A percentile compares a stretch with the other conserved stretches of the same genome.
Conservation (phyloP, 2,113 vertebrate species). For the Eptatretus burgeri region DNA sequence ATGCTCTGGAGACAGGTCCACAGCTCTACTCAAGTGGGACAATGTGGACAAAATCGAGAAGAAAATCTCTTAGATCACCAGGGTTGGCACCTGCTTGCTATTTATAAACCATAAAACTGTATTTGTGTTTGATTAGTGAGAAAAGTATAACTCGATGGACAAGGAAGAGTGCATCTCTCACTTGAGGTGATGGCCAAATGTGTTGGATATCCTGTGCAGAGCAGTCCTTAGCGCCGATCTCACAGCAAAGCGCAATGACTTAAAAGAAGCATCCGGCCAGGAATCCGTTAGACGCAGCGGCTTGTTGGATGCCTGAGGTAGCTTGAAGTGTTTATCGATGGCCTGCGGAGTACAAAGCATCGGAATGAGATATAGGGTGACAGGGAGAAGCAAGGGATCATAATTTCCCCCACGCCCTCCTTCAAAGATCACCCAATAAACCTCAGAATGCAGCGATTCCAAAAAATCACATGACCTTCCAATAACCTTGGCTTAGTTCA, state of each 20-base stretch:
- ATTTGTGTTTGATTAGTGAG: not conserved
- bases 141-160: not conserved
- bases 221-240: constrained; percentile 63
- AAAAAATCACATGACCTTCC: not conserved
- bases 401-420: no score
- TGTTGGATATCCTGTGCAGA: constrained; percentile 63
- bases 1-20: constrained; percentile 60
- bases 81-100: not conserved
- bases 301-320: constrained; percentile 78
- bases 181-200: constrained; percentile 69
- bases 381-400: not conserved
- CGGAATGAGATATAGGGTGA: not conserved
- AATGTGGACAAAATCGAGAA: constrained; percentile 10
- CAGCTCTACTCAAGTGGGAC: constrained; percentile 32
- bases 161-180: constrained; percentile 17
- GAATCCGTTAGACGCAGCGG: constrained; percentile 25
- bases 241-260: constrained; percentile 62
- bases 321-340: constrained; percentile 79
- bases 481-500: not conserved
- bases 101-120: not conserved
- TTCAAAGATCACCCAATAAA: no score
- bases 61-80: not conserved
- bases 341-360: constrained; percentile 21
- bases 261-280: constrained; percentile 48
- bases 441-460: not conserved